Evolutionary conservation across 2,113 vertebrate genomes (phyloP).

Genomic region (Stomatorhinus ivindoensis): DNA sequence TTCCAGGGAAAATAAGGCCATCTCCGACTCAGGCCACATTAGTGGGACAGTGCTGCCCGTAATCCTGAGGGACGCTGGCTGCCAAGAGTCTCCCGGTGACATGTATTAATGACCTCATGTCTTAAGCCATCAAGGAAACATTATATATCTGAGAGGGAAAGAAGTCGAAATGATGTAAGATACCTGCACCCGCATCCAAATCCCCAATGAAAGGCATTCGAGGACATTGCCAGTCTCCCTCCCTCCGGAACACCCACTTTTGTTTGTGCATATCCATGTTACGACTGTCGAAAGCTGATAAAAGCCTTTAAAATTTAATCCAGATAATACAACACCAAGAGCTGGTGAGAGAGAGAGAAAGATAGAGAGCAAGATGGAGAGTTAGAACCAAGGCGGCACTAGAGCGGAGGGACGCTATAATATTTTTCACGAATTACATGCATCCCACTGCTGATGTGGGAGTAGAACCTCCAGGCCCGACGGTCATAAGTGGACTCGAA

Average conservation of each 20-base stretch:
- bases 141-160: not conserved
- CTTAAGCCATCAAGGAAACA: not conserved
- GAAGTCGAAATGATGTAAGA: not conserved
- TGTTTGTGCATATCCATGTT: not conserved
- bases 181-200: not conserved
- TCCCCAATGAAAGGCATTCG: not conserved
- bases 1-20: not conserved
- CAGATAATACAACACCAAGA: not conserved
- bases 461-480: slow-evolving; percentile 39
- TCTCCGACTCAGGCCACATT: not conserved
- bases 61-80: too few relatives aligned
- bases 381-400: not conserved
- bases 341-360: not conserved
- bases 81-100: not conserved
- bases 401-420: not conserved
- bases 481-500: slow-evolving; percentile 40
- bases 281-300: not conserved
- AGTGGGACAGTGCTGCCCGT: not conserved
- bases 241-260: not conserved
- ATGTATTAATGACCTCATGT: not conserved
- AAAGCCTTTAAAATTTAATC: slow-evolving; percentile 2
- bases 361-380: not conserved
- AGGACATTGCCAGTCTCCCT: not conserved
- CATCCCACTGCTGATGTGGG: slow-evolving; percentile 45
- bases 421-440: slow-evolving; percentile 36